Evolutionary conservation across 2,797 vertebrate genomes (phyloP).

Genomic region (Ara ararauna): DNA sequence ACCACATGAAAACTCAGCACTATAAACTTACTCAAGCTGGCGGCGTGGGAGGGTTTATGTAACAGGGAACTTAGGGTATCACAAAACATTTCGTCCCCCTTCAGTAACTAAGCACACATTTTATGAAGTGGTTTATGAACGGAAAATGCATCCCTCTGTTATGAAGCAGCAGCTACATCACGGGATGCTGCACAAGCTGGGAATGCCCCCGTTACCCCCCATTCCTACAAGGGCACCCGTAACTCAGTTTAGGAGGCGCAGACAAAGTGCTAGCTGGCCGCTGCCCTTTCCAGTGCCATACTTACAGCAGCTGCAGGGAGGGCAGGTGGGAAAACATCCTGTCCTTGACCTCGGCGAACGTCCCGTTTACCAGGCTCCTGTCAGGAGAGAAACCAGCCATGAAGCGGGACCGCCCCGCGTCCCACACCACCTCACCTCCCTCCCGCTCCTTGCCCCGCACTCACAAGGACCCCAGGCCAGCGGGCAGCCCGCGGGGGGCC

Average conservation of each 20-base stretch:
- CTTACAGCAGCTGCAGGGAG: constrained; percentile 96
- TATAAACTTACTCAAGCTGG: not conserved
- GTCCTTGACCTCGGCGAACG: constrained; percentile 94
- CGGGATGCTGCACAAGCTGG: not conserved
- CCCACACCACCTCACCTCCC: fast-evolving
- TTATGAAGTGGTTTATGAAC: not conserved
- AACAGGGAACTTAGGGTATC: not conserved
- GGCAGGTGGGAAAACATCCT: constrained; percentile 96
- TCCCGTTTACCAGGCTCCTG: constrained; percentile 97
- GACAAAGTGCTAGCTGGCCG: not conserved
- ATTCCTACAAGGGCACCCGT: not conserved
- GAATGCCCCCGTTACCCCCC: not conserved
- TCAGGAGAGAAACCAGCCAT: not conserved
- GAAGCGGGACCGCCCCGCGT: not conserved
- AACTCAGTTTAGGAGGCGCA: not conserved
- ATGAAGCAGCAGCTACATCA: fast-evolving
- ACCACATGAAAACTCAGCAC: not conserved
- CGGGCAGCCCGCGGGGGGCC: constrained; percentile 85
- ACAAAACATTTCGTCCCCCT: not conserved
- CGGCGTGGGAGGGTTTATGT: not conserved
- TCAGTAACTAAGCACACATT: not conserved
- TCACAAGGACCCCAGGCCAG: constrained; percentile 93
- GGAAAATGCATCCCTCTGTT: not conserved
- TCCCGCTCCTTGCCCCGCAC: constrained; percentile 21
- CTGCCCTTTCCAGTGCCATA: constrained; percentile 19